These are phyloP conservation scores for Nycticryphes semicollaris DNA, from an alignment of 2,113 vertebrate genomes.

Conservation along the genomic window DNA sequence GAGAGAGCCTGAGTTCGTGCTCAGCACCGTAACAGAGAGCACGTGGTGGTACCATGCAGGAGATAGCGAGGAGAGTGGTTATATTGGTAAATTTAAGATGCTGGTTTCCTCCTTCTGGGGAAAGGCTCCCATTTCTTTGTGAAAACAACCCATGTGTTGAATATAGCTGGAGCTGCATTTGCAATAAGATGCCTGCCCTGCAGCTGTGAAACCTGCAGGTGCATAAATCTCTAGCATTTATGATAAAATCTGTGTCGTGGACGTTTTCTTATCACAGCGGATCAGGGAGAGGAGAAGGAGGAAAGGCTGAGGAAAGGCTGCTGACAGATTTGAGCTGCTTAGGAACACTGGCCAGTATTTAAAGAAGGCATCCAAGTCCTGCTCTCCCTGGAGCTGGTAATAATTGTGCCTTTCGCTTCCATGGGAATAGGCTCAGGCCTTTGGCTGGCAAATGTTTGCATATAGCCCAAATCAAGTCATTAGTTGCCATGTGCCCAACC, in stretches of 20 bases:
- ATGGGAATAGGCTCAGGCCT: conserved; percentile 26
- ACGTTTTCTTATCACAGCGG: background rate
- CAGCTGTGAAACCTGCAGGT: conserved; percentile 51
- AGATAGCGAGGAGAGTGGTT: background rate
- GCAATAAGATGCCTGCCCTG: conserved; percentile 28
- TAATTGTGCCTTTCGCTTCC: conserved; percentile 42
- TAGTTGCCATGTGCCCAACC: conserved; percentile 54
- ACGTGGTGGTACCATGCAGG: fast-evolving
- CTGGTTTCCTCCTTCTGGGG: background rate
- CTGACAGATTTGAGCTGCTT: conserved; percentile 29
- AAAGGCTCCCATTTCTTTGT: background rate
- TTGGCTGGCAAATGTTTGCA: conserved; percentile 43
- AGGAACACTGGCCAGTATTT: conserved; percentile 16
- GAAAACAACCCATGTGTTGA: background rate
- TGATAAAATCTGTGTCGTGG: background rate
- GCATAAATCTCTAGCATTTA: conserved; percentile 31
- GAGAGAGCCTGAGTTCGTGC: background rate
- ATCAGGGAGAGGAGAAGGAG: background rate
- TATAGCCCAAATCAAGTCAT: conserved; percentile 64
- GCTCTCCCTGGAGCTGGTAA: conserved; percentile 12
- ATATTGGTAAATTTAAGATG: background rate
- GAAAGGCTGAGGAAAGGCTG: background rate
- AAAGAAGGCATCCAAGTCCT: background rate
- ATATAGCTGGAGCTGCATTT: background rate
- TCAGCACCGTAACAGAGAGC: background rate